Conservation (phyloP, 2,888 invertebrate species). For the Callyntrura sp. region DNA sequence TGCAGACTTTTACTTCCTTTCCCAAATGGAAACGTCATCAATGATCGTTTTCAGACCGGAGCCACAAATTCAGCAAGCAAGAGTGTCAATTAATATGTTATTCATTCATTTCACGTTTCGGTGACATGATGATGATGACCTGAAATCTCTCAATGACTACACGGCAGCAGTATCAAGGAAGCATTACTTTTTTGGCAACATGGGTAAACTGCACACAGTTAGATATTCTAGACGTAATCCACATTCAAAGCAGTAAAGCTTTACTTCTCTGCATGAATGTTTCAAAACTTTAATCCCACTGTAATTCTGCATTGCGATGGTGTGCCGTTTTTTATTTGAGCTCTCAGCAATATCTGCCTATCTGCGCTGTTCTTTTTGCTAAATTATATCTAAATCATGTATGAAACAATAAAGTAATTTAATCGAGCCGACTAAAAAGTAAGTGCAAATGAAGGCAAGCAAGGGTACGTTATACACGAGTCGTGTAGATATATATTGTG, state of each 20-base stretch:
- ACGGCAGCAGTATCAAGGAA: no score
- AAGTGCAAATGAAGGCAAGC: background rate
- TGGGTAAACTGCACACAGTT: no score
- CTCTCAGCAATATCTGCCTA: background rate
- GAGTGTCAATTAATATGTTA: conserved; percentile 16
- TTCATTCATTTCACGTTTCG: background rate
- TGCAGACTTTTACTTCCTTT: background rate
- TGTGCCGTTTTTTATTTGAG: background rate
- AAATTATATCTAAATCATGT: background rate
- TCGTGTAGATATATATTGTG: background rate
- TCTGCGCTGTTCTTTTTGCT: background rate
- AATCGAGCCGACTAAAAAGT: background rate
- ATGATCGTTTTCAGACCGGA: background rate
- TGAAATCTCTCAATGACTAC: background rate
- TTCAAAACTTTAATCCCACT: background rate
- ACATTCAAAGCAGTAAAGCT: no score
- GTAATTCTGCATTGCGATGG: background rate
- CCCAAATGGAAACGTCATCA: background rate
- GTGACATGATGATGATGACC: background rate
- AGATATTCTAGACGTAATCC: no score
- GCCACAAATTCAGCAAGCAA: background rate
- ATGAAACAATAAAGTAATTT: conserved; percentile 7
- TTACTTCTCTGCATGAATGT: no score
- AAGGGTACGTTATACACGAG: background rate
- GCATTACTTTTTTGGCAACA: no score